Evolutionary conservation across 1,140 invertebrate species (phyloP).

Genomic region (Hylaeus volcanicus): DNA sequence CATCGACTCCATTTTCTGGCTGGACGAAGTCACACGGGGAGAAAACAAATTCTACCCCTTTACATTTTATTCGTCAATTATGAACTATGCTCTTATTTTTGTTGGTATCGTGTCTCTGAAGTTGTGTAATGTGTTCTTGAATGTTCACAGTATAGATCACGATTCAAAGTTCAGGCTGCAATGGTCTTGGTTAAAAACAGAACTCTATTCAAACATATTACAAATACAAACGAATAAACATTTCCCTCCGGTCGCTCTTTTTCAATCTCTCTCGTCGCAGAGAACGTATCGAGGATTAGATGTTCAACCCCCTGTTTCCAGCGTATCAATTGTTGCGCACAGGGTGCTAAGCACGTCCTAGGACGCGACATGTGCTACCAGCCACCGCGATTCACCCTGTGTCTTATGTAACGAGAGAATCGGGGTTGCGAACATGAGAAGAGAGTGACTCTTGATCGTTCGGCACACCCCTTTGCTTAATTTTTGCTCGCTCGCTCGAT

Average conservation of each 20-base stretch:
- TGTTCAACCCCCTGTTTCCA: neutral
- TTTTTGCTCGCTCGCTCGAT: neutral
- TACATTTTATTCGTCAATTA: too few relatives aligned
- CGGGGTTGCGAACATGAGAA: neutral
- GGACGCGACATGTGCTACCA: constrained; percentile 50
- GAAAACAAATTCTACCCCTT: too few relatives aligned
- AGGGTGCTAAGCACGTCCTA: constrained; percentile 33
- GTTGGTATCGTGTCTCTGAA: too few relatives aligned
- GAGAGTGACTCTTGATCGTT: constrained; percentile 22
- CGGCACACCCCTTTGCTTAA: constrained; percentile 12
- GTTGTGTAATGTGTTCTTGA: too few relatives aligned
- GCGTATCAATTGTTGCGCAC: constrained; percentile 39
- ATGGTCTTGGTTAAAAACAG: too few relatives aligned
- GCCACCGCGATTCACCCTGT: constrained; percentile 25
- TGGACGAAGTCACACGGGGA: too few relatives aligned
- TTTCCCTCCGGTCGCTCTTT: neutral
- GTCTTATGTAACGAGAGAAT: constrained; percentile 12
- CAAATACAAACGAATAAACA: too few relatives aligned
- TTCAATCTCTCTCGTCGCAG: neutral
- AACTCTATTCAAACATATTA: too few relatives aligned
- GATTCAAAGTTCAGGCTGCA: too few relatives aligned
- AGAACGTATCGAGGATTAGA: neutral
- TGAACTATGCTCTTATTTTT: too few relatives aligned
- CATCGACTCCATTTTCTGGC: constrained; percentile 6
- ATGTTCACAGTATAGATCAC: too few relatives aligned